Evolutionary conservation across 2,888 invertebrate species (phyloP).

Genomic region (Gonocerus acuteangulatus): DNA sequence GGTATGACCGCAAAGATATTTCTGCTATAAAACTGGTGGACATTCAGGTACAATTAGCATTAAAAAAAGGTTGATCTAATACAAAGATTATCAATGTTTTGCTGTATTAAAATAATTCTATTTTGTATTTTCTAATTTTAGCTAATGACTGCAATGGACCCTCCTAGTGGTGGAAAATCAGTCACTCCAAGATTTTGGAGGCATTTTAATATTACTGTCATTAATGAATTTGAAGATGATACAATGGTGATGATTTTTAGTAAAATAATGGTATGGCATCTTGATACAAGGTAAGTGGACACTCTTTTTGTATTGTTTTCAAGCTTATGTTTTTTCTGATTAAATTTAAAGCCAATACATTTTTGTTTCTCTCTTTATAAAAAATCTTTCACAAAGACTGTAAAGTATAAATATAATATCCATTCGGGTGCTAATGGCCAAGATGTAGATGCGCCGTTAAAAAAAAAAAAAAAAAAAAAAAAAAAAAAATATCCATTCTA

Average conservation of each 20-base stretch:
- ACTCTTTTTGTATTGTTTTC: background rate
- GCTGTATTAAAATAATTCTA: too few relatives aligned
- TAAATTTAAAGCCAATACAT: too few relatives aligned
- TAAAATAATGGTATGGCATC: slow-evolving; percentile 88
- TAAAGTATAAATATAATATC: too few relatives aligned
- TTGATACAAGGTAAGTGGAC: slow-evolving; percentile 67
- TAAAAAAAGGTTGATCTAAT: background rate
- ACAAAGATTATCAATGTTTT: too few relatives aligned
- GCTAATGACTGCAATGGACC: slow-evolving; percentile 80
- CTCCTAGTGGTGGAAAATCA: slow-evolving; percentile 71
- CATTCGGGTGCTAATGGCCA: too few relatives aligned
- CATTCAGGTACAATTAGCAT: slow-evolving; percentile 45
- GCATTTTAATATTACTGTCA: slow-evolving; percentile 75
- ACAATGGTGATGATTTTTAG: slow-evolving; percentile 79
- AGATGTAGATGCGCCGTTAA: too few relatives aligned
- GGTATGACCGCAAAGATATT: slow-evolving; percentile 76
- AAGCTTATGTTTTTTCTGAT: background rate
- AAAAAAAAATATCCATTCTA: too few relatives aligned
- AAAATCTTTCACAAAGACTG: too few relatives aligned
- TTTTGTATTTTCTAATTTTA: too few relatives aligned
- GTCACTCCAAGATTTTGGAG: slow-evolving; percentile 78
- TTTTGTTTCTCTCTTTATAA: too few relatives aligned
- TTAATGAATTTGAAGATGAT: slow-evolving; percentile 82
- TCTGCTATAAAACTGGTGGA: slow-evolving; percentile 73
- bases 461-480: too few relatives aligned